Percentiles rank a stretch among this genome's conserved stretches.
phyloP scores from a whole-genome alignment of 2,888 invertebrate genomes.

The Latheticus oryzae region DNA sequence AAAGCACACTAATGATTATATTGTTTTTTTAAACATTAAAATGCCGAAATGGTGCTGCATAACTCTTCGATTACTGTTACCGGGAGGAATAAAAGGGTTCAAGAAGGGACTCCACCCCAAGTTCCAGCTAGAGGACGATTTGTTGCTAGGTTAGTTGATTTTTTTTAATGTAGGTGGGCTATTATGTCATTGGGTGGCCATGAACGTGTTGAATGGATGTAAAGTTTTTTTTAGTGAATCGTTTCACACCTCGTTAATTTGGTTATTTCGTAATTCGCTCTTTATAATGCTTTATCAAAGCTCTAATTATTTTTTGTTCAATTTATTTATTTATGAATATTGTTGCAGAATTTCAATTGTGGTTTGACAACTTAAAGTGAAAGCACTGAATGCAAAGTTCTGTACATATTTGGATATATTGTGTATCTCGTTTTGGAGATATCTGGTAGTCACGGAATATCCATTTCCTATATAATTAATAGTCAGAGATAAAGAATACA shows the following conservation, averaged over 20 bases:
- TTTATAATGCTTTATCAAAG: too few relatives aligned
- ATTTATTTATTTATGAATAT: too few relatives aligned
- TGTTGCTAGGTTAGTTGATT: slow-evolving; percentile 32
- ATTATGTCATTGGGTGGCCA: slow-evolving; percentile 24
- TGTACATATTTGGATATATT: too few relatives aligned
- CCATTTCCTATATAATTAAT: too few relatives aligned
- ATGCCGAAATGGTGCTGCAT: slow-evolving; percentile 39
- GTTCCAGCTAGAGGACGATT: slow-evolving; percentile 35
- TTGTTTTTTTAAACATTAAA: slow-evolving; percentile 14
- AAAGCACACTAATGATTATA: neutral
- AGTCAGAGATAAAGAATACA: too few relatives aligned
- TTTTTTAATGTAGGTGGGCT: slow-evolving; percentile 4
- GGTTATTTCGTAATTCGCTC: too few relatives aligned
- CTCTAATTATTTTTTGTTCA: too few relatives aligned
- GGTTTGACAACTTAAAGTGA: too few relatives aligned
- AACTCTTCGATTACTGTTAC: slow-evolving; percentile 29
- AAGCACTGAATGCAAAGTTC: too few relatives aligned
- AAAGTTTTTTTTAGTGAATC: slow-evolving; percentile 5
- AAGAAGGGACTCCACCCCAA: slow-evolving; percentile 15
- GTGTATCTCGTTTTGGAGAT: too few relatives aligned
- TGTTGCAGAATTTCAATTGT: too few relatives aligned
- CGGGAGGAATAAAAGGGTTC: neutral
- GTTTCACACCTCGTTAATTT: slow-evolving; percentile 23
- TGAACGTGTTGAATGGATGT: slow-evolving; percentile 21
- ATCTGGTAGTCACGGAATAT: too few relatives aligned